phyloP scores from a whole-genome alignment of 1,140 invertebrate genomes.

The Chlorops oryzae region DNA sequence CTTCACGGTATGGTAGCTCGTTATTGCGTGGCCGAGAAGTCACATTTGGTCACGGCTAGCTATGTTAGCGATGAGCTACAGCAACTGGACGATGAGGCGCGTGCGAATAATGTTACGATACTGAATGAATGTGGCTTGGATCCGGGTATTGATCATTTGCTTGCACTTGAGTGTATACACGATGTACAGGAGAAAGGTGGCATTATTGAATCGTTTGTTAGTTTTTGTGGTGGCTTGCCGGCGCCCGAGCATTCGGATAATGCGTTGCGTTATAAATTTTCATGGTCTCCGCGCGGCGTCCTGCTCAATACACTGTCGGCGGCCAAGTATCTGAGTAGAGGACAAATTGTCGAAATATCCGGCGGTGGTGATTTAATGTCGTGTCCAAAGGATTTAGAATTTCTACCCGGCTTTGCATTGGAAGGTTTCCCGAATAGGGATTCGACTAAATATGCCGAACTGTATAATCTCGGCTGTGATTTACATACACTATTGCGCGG shows the following conservation, averaged over 20 bases:
- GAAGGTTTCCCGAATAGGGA: slow-evolving; percentile 96
- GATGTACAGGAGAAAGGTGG: slow-evolving; percentile 70
- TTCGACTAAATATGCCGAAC: slow-evolving; percentile 78
- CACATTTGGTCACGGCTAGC: slow-evolving; percentile 94
- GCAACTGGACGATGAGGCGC: slow-evolving; percentile 70
- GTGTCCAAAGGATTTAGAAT: slow-evolving; percentile 68
- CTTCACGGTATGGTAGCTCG: slow-evolving; percentile 81
- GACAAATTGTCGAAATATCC: slow-evolving; percentile 82
- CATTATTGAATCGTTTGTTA: slow-evolving; percentile 88
- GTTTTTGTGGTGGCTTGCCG: slow-evolving; percentile 94
- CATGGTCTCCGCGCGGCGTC: slow-evolving; percentile 90
- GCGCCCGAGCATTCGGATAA: slow-evolving; percentile 94
- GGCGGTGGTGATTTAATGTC: slow-evolving; percentile 86
- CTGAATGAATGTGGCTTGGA: slow-evolving; percentile 94
- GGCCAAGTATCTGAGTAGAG: slow-evolving; percentile 82
- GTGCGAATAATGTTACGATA: slow-evolving; percentile 79
- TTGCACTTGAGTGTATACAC: slow-evolving; percentile 96
- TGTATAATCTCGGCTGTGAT: slow-evolving; percentile 78
- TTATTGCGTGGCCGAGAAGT: slow-evolving; percentile 76
- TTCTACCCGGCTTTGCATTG: slow-evolving; percentile 92
- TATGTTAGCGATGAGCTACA: slow-evolving; percentile 83
- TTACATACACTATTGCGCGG: slow-evolving; percentile 86
- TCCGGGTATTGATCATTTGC: slow-evolving; percentile 94
- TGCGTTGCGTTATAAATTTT: slow-evolving; percentile 95
- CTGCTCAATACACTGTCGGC: slow-evolving; percentile 81